A percentile compares a stretch with the other conserved stretches of the same genome.
phyloP scores from a whole-genome alignment of 2,888 invertebrate species.

The Euplexia lucipara region DNA sequence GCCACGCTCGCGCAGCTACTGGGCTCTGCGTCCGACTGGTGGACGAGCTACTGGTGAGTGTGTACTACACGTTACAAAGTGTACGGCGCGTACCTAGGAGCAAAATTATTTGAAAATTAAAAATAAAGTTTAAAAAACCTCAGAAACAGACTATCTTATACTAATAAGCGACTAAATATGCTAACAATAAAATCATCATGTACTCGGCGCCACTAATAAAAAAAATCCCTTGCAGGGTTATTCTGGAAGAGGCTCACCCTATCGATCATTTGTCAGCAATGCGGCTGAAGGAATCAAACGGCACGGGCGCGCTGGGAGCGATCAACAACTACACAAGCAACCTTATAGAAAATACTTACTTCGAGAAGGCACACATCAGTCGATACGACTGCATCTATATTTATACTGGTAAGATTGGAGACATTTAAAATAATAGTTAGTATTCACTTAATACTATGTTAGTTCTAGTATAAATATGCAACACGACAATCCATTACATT shows the following conservation, averaged over 20 bases:
- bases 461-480: no score
- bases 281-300: constrained; percentile 39
- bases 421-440: no score
- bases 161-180: neutral
- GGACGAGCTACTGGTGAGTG: constrained; percentile 94
- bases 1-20: constrained; percentile 93
- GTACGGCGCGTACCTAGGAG: neutral
- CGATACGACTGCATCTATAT: constrained; percentile 88
- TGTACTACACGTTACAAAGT: neutral
- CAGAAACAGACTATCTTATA: neutral
- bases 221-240: constrained; percentile 88
- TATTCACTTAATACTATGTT: no score
- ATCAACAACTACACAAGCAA: constrained; percentile 65
- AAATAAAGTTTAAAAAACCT: no score
- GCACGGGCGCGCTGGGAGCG: constrained; percentile 39
- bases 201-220: neutral
- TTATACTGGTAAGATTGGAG: constrained; percentile 82
- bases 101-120: no score
- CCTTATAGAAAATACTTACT: constrained; percentile 72
- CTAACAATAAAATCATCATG: neutral
- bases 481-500: no score
- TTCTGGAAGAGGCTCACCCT: constrained; percentile 85
- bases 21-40: constrained; percentile 95
- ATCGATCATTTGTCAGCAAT: constrained; percentile 50
- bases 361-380: constrained; percentile 65